Evolutionary conservation across 2,888 invertebrate genomes (phyloP), one percentile per base, ranked within the genome.

Genomic region (Piscicola geometra): DNA sequence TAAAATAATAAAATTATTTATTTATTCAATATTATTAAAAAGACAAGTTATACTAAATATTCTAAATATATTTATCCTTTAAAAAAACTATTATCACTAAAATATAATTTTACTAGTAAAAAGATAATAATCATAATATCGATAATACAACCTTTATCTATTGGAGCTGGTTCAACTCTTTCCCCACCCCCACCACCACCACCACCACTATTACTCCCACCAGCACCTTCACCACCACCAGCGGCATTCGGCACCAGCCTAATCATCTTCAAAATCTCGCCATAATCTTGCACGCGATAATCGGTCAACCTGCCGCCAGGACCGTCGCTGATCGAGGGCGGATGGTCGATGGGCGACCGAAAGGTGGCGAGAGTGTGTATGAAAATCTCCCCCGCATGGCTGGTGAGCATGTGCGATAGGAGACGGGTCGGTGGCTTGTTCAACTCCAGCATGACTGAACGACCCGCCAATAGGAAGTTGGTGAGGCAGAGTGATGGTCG

Each of bases 401-500:
- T 92, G 0, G 94, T 93, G 72, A 98, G 84, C 83, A 97, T 90
- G 86, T 97, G 97, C 0, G 94, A 94, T 35, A 94, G 92, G 0
- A 93, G 91, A 84, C 94, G 92, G 21, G 84, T 83, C 86, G 93
- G 93, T 21, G 64, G 28, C 28, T 87, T 82, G 0, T 87, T 93
- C 89, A 94, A 92, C 87, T 97, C 96, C 71, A 97, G 86, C 88
- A 86, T 86, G 1, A 87, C 87, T 5, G n/a, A 74, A 52, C 30
- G 33, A 80, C 79, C 80, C 41, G 76, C 80, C 0, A 97, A 88
- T n/a, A 99, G 87, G 86, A 99, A 99, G 86, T 96, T 96, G 69
- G 97, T 98, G 73, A 99, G 88, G 84, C 98, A 99, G 0, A 96
- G 93, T 0, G 97, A 96, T 0, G 98, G 98, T 0, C 98, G 89